A percentile compares a stretch with the other conserved stretches of the same genome.
Conservation (phyloP, 2,888 invertebrate genomes). For the Philereme transversata region DNA sequence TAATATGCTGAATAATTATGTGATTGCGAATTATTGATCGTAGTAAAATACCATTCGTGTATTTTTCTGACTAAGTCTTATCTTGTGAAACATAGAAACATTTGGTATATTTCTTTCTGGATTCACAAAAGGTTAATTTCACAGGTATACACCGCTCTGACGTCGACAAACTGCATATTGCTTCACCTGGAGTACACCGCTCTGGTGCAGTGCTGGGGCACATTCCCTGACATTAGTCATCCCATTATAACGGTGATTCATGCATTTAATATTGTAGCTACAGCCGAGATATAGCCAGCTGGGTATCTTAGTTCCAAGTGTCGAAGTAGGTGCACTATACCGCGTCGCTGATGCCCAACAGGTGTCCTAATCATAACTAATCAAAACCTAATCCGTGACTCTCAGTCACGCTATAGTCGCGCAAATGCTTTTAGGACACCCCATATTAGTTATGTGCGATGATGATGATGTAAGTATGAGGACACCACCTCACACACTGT, state of each 20-base stretch:
- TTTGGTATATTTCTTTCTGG: neutral
- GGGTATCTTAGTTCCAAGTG: neutral
- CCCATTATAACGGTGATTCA: constrained; percentile 68
- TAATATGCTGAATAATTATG: too few relatives aligned
- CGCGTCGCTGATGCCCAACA: too few relatives aligned
- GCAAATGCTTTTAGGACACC: too few relatives aligned
- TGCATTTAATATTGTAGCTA: constrained; percentile 48
- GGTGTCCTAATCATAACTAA: neutral
- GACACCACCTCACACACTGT: too few relatives aligned
- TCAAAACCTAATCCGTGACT: too few relatives aligned
- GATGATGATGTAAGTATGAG: too few relatives aligned
- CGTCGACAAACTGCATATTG: constrained; percentile 80
- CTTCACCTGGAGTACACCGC: constrained; percentile 75
- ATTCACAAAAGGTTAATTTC: constrained; percentile 39
- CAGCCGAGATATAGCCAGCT: constrained; percentile 7
- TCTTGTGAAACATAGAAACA: neutral
- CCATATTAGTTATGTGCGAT: too few relatives aligned
- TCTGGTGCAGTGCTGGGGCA: constrained; percentile 75
- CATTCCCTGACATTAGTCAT: constrained; percentile 75
- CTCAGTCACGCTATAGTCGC: too few relatives aligned
- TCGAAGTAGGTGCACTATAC: too few relatives aligned
- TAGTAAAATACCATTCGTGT: too few relatives aligned
- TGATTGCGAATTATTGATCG: too few relatives aligned
- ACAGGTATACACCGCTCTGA: constrained; percentile 76
- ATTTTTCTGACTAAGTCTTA: too few relatives aligned